Evolutionary conservation across 2,113 vertebrate genomes (phyloP), one percentile per base, ranked within the genome.

Genomic region (Aplodontia rufa): DNA sequence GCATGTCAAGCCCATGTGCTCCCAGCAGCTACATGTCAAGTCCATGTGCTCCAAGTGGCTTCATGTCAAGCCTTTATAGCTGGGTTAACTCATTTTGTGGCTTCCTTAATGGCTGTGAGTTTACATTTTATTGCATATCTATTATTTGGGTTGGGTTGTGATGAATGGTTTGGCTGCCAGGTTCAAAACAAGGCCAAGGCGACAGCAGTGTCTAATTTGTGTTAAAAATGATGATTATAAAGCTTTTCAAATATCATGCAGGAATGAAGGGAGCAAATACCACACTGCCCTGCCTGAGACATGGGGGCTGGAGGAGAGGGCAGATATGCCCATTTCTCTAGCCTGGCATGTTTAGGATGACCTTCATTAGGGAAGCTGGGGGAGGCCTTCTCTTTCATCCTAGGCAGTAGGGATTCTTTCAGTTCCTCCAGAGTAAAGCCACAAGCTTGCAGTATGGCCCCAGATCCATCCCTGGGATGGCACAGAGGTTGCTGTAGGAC

Each of bases 81-180:
- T 45, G 86, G 96, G 89, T 97, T 97, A 97, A 98, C 97, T 95
- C 93, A 97, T 91, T 98, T 96, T 93, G 97, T 19, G 68, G 90
- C 74, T 92, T 97, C 92, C 94, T 97, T 97, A 97, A 98, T 76
- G 87, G 42, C 96, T 5, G 80, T 28, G 58, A 84, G 87, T 98
- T 98, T 98, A 97, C 96, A 72, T 97, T 97, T 97, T 97, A 96
- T 94, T 96, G 88, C 93, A 24, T 94, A 96, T 98, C 94, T 98
- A 82, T 97, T 97, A 96, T 74, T 94, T 84, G 94, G 68, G 96
- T 79, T 42, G 94, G 87, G 87, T 89, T 96, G 69, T 93, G 94
- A 94, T 96, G 94, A 97, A 97, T 97, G 96, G 96, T 94, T 96
- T 78, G 49, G 75, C 74, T 49, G 13, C 32, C 83, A 2, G 14